Base-by-base conservation (phyloP, 2,888 invertebrate species). In the Drosophila pseudotakahashii region DNA sequence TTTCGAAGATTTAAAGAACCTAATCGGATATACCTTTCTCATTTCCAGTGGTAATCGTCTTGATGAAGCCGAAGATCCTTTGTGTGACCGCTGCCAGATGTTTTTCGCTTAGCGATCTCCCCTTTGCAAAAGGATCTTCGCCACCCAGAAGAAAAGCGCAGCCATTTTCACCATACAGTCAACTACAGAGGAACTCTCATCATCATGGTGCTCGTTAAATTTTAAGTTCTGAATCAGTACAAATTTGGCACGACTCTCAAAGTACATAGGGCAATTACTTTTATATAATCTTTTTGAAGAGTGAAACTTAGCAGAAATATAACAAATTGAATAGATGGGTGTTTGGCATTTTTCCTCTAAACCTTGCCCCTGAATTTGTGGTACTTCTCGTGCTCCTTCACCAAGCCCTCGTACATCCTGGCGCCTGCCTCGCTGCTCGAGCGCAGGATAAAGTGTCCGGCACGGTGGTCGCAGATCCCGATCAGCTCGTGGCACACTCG, bases 331-430 rank as follows among this genome's bases (percentile, higher is more conserved):
- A n/a, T 19, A 19, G 19, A 19, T 19, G 19, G 19, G 19, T 19
- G 19, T 19, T 19, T 19, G 19, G 19, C 19, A 19, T 19, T 19
- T 2, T 19, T 23, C 23, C 30, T 14, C 51, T 73, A 92, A 44
- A 92, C 89, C 76, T 92, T 92, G 55, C 92, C 92, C 36, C 90
- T 90, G 71, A 92, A 92, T 51, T 91, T 92, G 75, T 90, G 89
- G 64, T 91, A 90, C 68, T 92, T 92, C 62, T 90, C 84, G 60
- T 91, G 91, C 50, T 92, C 91, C 76, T 90, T 91, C 19, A 90
- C 78, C 23, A 92, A 73, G 3, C 76, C 73, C 60, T 91, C 89
- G 52, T 92, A 92, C 37, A 91, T 81, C 19, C 90, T 88, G 34
- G 90, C 84, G 11, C 90, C 89, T 1, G 92, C 92, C 57, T 92